Evolutionary conservation across 30 jellyfish, hydroid and myxozoan genomes (phyloP).

Genomic region (Phacellophora camtschatica): DNA sequence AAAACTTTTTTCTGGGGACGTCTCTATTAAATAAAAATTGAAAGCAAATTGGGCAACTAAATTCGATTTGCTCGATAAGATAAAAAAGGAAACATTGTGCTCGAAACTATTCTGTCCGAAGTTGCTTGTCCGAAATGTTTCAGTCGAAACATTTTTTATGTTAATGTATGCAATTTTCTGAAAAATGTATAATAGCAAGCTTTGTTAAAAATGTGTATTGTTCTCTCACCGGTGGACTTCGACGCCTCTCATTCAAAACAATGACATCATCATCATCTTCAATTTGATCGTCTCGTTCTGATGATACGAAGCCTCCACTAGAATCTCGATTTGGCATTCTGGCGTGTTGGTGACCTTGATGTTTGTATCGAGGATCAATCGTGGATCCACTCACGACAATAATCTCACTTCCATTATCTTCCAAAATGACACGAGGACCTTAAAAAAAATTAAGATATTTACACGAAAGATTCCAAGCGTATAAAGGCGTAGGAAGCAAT

Average conservation of each 20-base stretch:
- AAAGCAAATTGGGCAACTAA: too few species aligned
- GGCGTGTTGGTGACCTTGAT: not conserved
- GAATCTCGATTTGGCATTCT: conserved; percentile 10
- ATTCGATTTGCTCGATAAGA: too few species aligned
- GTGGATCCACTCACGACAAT: conserved; percentile 34
- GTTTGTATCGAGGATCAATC: conserved; percentile 3
- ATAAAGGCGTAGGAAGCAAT: too few species aligned
- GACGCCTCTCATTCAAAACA: conserved; percentile 14
- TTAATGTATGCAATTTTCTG: too few species aligned
- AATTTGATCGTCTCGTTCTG: not conserved
- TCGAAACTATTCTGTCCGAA: too few species aligned
- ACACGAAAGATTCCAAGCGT: not conserved
- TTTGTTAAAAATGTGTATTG: too few species aligned
- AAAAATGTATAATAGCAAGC: too few species aligned
- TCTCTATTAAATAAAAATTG: too few species aligned
- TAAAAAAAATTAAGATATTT: not conserved
- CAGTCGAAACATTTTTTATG: too few species aligned
- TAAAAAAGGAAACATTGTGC: too few species aligned
- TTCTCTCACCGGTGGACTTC: conserved; percentile 60
- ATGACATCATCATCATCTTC: conserved; percentile 53
- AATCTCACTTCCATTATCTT: conserved; percentile 11
- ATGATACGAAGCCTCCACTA: not conserved
- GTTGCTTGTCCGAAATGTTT: too few species aligned
- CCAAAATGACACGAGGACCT: conserved; percentile 35
- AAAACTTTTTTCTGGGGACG: too few species aligned